These are phyloP conservation scores for Gallinago jamesoni DNA, from an alignment of 2,113 vertebrate genomes.

Conservation along the genomic window DNA sequence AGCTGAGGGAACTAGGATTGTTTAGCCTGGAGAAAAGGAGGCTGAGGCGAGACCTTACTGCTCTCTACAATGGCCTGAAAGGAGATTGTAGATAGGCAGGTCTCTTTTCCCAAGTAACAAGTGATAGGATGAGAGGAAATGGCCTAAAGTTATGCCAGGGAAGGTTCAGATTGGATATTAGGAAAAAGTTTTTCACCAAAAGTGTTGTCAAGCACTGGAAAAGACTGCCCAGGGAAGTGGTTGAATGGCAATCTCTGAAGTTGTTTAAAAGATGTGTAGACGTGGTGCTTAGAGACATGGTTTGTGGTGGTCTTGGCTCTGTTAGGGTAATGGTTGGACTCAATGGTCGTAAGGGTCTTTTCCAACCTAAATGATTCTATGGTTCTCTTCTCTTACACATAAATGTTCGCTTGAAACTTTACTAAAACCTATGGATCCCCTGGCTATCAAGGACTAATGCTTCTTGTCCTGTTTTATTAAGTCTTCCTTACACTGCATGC, in stretches of 20 bases:
- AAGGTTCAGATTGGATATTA: not conserved
- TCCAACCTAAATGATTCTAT: not conserved
- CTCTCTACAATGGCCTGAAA: not conserved
- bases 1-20: not conserved
- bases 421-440: not conserved
- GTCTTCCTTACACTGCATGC: not conserved
- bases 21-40: not conserved
- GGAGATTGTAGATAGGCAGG: not conserved
- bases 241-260: not conserved
- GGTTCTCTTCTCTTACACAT: not conserved
- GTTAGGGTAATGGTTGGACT: not conserved
- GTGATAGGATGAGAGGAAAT: not conserved
- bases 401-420: not conserved
- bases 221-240: not conserved
- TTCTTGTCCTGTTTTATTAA: not conserved
- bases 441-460: not conserved
- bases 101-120: not conserved
- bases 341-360: not conserved
- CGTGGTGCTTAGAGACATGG: accelerated
- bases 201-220: not conserved
- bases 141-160: not conserved
- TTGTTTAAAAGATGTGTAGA: accelerated
- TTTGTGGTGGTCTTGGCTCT: not conserved
- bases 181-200: not conserved
- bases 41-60: accelerated